phyloP scores from a whole-genome alignment of 2,113 vertebrate species.

The Anseranas semipalmata region DNA sequence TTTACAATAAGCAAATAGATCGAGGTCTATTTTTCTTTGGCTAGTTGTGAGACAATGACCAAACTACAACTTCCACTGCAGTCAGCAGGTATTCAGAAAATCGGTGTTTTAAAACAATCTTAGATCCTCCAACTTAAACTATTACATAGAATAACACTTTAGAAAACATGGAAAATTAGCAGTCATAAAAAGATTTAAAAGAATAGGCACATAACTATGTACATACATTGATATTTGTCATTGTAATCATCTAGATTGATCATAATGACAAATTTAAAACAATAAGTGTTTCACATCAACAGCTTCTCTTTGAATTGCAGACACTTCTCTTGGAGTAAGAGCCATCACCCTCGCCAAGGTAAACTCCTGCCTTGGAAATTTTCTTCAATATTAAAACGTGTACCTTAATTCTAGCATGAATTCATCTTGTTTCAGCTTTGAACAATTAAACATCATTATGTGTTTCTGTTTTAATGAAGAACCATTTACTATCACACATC shows the following conservation, averaged over 20 bases:
- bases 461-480: not conserved
- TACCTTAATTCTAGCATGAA: not conserved
- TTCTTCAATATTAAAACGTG: not conserved
- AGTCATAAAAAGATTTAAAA: not conserved
- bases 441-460: not conserved
- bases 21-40: not conserved
- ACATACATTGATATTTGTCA: not conserved
- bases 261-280: not conserved
- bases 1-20: not conserved
- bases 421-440: not conserved
- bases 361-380: not conserved
- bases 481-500: not conserved
- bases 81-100: not conserved
- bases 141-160: not conserved
- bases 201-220: not conserved
- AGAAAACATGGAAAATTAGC: not conserved
- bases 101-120: not conserved
- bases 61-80: not conserved
- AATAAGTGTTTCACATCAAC: not conserved
- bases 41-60: not conserved
- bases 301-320: not conserved
- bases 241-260: not conserved
- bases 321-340: not conserved
- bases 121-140: not conserved
- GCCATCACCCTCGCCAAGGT: fast-evolving